Evolutionary conservation across 2,888 invertebrate genomes (phyloP).

Genomic region (Cephus sareptanus): DNA sequence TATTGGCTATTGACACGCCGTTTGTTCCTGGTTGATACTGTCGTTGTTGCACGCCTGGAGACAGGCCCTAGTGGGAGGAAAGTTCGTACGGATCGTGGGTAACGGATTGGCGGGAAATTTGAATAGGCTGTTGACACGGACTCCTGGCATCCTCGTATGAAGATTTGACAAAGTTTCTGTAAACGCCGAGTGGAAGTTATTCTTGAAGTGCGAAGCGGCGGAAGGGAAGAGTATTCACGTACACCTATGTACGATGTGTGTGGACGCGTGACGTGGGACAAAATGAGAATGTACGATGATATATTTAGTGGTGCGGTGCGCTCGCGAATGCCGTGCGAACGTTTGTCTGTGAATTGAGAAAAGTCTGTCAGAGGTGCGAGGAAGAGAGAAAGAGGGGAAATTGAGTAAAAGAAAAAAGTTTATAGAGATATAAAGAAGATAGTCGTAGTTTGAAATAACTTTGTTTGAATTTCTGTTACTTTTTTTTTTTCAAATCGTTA

Average conservation of each 20-base stretch:
- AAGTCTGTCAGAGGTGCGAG: not conserved
- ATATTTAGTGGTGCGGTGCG: not conserved
- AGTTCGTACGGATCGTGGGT: not conserved
- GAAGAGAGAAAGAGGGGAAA: slow-evolving; percentile 21
- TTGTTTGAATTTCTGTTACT: not conserved
- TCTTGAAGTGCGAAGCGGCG: not conserved
- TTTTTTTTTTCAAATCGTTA: not conserved
- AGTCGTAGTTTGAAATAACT: not conserved
- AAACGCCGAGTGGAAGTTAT: not conserved
- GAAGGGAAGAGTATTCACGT: not conserved
- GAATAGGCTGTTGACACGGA: not conserved
- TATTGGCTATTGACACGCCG: not conserved
- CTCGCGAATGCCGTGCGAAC: slow-evolving; percentile 1
- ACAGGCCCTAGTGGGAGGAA: not conserved
- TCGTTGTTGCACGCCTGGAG: not conserved
- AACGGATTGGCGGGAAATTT: not conserved
- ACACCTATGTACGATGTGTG: not conserved
- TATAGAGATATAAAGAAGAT: slow-evolving; percentile 14
- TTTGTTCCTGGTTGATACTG: not conserved
- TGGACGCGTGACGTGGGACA: not conserved
- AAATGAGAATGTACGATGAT: not conserved
- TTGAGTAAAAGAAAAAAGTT: slow-evolving; percentile 9
- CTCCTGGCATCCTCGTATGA: not conserved
- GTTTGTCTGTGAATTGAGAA: not conserved
- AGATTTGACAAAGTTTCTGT: not conserved